Evolutionary conservation across 2,113 vertebrate species (phyloP).

Genomic region (Tympanuchus pallidicinctus): DNA sequence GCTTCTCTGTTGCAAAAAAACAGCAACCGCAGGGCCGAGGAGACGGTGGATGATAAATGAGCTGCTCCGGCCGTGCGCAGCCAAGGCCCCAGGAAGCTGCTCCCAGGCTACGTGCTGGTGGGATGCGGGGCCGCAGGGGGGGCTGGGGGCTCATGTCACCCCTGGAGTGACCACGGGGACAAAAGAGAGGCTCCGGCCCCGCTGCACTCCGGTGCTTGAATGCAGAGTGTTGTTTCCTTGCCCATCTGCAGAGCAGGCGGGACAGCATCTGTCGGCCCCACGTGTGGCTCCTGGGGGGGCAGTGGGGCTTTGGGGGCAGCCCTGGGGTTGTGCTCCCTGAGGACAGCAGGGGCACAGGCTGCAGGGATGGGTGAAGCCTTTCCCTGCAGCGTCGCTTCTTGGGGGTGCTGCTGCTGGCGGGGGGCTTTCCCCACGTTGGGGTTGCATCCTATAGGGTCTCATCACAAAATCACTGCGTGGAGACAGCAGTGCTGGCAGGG

Average conservation of each 20-base stretch:
- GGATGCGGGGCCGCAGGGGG: background rate
- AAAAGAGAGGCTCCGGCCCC: background rate
- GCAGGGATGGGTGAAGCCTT: background rate
- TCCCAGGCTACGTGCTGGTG: background rate
- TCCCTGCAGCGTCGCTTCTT: background rate
- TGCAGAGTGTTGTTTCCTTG: background rate
- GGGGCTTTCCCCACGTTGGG: background rate
- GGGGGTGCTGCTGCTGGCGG: background rate
- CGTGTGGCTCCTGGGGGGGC: background rate
- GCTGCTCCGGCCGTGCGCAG: slow-evolving; percentile 36
- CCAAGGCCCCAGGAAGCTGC: slow-evolving; percentile 30
- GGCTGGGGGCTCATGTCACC: fast-evolving
- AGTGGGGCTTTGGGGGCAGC: background rate
- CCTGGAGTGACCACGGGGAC: background rate
- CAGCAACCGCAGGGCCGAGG: slow-evolving; percentile 53
- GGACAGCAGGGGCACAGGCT: background rate
- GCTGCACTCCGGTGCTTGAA: background rate
- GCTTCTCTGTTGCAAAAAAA: slow-evolving; percentile 59
- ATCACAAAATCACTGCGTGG: background rate
- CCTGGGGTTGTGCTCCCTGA: fast-evolving
- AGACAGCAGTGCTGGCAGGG: background rate
- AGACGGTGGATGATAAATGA: slow-evolving; percentile 63
- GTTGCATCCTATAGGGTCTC: background rate
- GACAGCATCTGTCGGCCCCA: slow-evolving; percentile 38
- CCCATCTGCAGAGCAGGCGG: slow-evolving; percentile 61